Conservation (phyloP, 2,113 vertebrate genomes). For the Tetrao urogallus region DNA sequence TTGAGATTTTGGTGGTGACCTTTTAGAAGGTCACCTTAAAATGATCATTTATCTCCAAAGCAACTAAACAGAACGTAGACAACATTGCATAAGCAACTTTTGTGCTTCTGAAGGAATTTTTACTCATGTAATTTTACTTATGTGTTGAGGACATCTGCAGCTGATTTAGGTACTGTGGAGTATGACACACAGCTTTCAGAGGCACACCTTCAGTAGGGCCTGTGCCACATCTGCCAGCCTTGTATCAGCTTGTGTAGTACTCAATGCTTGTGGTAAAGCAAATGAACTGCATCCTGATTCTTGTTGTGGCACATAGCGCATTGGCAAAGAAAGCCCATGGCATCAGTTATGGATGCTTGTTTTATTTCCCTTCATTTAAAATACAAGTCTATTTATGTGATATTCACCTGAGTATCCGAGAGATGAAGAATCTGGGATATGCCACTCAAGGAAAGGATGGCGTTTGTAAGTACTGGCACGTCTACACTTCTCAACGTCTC, state of each 20-base stretch:
- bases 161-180: neutral
- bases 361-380: neutral
- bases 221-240: neutral
- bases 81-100: neutral
- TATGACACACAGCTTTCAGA: neutral
- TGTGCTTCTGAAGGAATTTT: neutral
- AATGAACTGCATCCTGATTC: neutral
- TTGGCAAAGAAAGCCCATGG: neutral
- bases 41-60: neutral
- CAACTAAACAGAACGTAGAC: neutral
- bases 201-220: neutral
- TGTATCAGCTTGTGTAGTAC: neutral
- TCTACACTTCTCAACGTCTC: constrained; percentile 70
- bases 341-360: neutral
- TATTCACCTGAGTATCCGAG: constrained; percentile 33
- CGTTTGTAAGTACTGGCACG: constrained; percentile 61
- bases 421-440: neutral
- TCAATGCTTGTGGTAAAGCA: neutral
- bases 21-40: neutral
- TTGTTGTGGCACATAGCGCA: neutral
- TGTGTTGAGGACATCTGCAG: neutral
- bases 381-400: neutral
- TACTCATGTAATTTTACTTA: neutral
- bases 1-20: neutral
- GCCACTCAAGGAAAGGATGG: constrained; percentile 79